A percentile compares a stretch with the other conserved stretches of the same genome.
Conservation (phyloP, 2,113 vertebrate genomes). For the Mungos mungo region DNA sequence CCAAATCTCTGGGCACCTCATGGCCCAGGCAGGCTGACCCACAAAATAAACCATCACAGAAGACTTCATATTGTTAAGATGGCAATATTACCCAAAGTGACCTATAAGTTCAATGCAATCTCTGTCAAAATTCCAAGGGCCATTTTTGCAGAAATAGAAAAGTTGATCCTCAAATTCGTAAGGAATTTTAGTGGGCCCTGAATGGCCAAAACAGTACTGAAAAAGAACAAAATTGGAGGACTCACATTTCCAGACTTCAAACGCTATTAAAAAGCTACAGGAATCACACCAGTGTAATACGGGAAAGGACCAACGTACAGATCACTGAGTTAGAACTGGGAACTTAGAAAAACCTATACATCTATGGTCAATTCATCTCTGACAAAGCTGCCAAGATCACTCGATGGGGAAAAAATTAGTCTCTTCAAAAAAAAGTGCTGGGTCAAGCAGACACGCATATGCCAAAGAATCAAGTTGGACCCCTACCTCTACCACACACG, state of each 20-base stretch:
- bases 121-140: background rate
- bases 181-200: background rate
- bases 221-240: background rate
- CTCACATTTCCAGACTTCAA: background rate
- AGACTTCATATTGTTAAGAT: background rate
- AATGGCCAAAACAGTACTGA: background rate
- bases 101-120: background rate
- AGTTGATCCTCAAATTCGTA: background rate
- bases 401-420: background rate
- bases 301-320: background rate
- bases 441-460: background rate
- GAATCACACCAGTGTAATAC: background rate
- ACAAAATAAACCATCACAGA: background rate
- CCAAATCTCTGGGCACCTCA: background rate
- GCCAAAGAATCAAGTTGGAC: background rate
- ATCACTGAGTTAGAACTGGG: background rate
- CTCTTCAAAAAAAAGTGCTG: background rate
- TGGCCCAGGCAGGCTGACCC: background rate
- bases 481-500: background rate
- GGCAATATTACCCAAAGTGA: background rate
- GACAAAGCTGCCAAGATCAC: background rate
- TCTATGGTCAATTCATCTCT: background rate
- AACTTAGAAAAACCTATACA: no score
- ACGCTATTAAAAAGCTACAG: background rate
- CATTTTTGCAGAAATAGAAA: slow-evolving; percentile 2